phyloP scores from a whole-genome alignment of 2,888 invertebrate species.

The Mantis religiosa region DNA sequence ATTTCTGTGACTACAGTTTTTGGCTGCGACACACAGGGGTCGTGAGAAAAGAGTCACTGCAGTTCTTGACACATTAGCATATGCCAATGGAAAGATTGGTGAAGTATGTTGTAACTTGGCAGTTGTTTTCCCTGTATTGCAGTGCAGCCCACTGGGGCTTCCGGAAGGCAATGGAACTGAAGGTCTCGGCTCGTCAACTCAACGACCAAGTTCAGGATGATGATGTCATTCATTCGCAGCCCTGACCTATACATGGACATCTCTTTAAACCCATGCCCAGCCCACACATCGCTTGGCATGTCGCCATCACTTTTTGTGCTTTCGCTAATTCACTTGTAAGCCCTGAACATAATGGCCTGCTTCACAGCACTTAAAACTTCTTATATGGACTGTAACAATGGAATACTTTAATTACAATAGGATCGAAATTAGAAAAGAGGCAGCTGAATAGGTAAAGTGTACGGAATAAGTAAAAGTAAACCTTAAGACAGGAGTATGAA shows the following conservation, averaged over 20 bases:
- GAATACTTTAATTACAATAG: too few species aligned
- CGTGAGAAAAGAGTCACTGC: background rate
- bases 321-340: background rate
- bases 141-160: background rate
- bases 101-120: background rate
- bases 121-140: background rate
- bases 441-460: too few species aligned
- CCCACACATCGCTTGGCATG: background rate
- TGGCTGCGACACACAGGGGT: background rate
- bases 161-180: background rate
- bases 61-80: background rate
- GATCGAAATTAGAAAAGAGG: too few species aligned
- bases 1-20: too few species aligned
- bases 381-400: too few species aligned
- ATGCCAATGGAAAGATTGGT: too few species aligned
- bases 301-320: background rate
- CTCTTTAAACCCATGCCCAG: background rate
- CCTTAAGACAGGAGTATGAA: too few species aligned
- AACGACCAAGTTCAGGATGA: background rate
- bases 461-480: too few species aligned
- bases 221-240: background rate
- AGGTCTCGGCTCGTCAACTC: background rate
- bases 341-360: background rate
- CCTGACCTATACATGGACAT: background rate
- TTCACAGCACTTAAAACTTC: background rate